Conservation (phyloP, 2,888 invertebrate species). For the Axea sp. region DNA sequence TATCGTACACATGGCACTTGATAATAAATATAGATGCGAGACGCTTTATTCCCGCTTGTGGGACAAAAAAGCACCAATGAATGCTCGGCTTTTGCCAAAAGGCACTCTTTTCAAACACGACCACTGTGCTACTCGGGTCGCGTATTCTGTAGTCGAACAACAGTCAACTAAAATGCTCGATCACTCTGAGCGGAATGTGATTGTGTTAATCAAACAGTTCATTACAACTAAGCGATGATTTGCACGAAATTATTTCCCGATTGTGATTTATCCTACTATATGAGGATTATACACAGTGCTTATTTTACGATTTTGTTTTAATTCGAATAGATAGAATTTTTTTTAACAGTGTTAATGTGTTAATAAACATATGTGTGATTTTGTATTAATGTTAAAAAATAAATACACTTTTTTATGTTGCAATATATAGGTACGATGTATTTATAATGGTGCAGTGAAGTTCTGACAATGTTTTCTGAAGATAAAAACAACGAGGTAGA, state of each 20-base stretch:
- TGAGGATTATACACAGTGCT: no score
- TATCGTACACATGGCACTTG: slow-evolving; percentile 9
- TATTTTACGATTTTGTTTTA: no score
- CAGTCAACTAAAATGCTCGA: slow-evolving; percentile 37
- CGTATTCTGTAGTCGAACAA: slow-evolving; percentile 34
- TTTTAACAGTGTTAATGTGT: no score
- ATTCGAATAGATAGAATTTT: no score
- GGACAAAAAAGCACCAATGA: slow-evolving; percentile 56
- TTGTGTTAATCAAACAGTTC: slow-evolving; percentile 40
- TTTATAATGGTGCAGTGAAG: no score
- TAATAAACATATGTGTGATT: no score
- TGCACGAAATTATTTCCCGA: slow-evolving; percentile 12
- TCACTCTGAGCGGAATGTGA: slow-evolving; percentile 31
- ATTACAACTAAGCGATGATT: slow-evolving; percentile 38
- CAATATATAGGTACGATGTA: no score
- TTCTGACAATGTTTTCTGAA: no score
- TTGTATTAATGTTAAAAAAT: no score
- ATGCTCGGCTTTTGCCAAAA: slow-evolving; percentile 60
- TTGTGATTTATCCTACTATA: no score
- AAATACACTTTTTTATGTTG: no score
- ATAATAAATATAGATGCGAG: slow-evolving; percentile 50
- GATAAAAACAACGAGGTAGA: no score
- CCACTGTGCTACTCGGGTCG: slow-evolving; percentile 50
- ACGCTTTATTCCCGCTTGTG: slow-evolving; percentile 53
- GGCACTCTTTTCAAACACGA: slow-evolving; percentile 56